Conservation (phyloP, 2,888 invertebrate species). For the Platycnemis pennipes region DNA sequence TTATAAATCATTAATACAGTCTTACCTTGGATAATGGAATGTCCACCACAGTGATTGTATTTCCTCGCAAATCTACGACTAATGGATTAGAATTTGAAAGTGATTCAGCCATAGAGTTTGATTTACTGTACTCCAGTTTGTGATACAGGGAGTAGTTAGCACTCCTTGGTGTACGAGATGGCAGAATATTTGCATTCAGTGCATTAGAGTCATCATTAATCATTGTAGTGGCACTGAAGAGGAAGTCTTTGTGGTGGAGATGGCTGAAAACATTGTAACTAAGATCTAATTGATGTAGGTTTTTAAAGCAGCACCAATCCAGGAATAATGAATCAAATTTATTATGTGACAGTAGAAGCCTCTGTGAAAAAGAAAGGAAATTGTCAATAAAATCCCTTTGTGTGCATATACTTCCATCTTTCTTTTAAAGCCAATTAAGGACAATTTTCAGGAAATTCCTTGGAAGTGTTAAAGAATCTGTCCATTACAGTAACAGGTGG, state of each 20-base stretch:
- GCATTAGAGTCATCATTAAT: not conserved
- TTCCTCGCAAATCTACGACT: not conserved
- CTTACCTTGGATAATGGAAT: not conserved
- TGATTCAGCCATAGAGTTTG: not conserved
- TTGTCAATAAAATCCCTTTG: too few relatives aligned
- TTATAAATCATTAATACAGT: too few relatives aligned
- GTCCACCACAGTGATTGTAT: not conserved
- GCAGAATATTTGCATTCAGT: not conserved
- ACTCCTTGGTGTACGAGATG: not conserved
- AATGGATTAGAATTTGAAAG: not conserved
- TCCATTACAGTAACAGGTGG: too few relatives aligned
- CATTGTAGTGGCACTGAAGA: not conserved
- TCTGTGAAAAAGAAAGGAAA: not conserved
- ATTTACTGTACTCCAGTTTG: not conserved
- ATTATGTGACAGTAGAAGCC: not conserved
- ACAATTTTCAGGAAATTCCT: too few relatives aligned
- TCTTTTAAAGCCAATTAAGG: too few relatives aligned
- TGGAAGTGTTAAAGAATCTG: too few relatives aligned
- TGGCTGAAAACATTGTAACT: not conserved
- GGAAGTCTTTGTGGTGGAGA: not conserved
- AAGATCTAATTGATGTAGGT: not conserved
- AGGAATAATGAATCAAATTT: not conserved
- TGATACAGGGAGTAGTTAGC: not conserved
- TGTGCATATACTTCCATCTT: too few relatives aligned
- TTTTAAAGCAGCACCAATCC: conserved; percentile 4